Evolutionary conservation across 64 coral and sea anemone species (phyloP).

Genomic region (Exaiptasia diaphana): DNA sequence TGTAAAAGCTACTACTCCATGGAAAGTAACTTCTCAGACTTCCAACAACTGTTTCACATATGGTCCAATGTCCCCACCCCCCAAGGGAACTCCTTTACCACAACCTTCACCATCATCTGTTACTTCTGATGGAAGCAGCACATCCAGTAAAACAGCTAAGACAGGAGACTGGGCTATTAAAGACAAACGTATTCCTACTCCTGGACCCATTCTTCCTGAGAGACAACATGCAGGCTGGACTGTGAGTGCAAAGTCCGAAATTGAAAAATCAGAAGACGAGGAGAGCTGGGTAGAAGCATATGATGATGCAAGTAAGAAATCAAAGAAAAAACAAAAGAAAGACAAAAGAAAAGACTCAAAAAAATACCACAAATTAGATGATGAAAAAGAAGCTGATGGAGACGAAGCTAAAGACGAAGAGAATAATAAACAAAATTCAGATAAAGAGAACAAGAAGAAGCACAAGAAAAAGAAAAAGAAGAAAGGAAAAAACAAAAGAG

Average conservation of each 20-base stretch:
- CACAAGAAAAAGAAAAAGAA: constrained; percentile 43
- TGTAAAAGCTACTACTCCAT: constrained; percentile 75
- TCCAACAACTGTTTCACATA: not conserved
- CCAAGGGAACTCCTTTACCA: constrained; percentile 23
- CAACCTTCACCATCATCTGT: constrained; percentile 68
- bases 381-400: not conserved
- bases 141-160: constrained; percentile 71
- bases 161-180: constrained; percentile 82
- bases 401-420: constrained; percentile 21
- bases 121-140: constrained; percentile 56
- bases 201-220: constrained; percentile 69
- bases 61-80: constrained; percentile 91
- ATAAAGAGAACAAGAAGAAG: constrained; percentile 64
- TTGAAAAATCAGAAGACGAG: constrained; percentile 6
- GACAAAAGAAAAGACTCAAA: constrained; percentile 49
- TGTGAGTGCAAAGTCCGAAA: constrained; percentile 39
- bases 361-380: constrained; percentile 33
- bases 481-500: not conserved
- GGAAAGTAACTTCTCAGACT: constrained; percentile 67
- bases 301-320: not conserved
- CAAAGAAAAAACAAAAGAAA: constrained; percentile 61
- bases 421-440: not conserved
- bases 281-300: not conserved
- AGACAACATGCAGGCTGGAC: constrained; percentile 82
- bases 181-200: constrained; percentile 46